A percentile compares a stretch with the other conserved stretches of the same genome.
These are phyloP conservation scores for Halesus radiatus DNA, from an alignment of 1,140 invertebrate genomes.

Conservation along the genomic window DNA sequence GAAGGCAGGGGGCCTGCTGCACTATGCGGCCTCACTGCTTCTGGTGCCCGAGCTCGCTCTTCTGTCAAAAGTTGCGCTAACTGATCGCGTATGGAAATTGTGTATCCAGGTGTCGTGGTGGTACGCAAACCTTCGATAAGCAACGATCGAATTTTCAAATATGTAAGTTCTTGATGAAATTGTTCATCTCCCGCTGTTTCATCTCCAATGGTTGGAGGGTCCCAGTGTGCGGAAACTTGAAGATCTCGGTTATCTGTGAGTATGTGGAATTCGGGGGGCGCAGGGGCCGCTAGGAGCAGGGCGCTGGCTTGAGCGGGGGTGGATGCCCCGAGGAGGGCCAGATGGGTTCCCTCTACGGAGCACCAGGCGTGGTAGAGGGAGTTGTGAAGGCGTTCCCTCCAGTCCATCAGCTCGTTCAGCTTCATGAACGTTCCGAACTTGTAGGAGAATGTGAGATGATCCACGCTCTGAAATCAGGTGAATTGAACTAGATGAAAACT, in stretches of 20 bases:
- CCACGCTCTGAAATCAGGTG: slow-evolving; percentile 78
- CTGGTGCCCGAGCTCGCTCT: neutral
- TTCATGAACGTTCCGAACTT: slow-evolving; percentile 95
- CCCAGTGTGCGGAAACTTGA: slow-evolving; percentile 72
- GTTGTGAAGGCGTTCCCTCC: slow-evolving; percentile 84
- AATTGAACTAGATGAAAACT: too few relatives aligned
- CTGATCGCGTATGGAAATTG: slow-evolving; percentile 11
- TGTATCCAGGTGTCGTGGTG: slow-evolving; percentile 43
- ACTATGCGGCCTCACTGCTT: neutral
- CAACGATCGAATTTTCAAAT: neutral
- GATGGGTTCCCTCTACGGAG: slow-evolving; percentile 83
- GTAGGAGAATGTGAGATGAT: slow-evolving; percentile 92
- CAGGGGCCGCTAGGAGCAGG: slow-evolving; percentile 58
- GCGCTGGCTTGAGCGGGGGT: slow-evolving; percentile 62
- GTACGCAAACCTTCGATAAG: neutral
- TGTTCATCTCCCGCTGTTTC: slow-evolving; percentile 74
- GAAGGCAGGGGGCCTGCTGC: slow-evolving; percentile 9
- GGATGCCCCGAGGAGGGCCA: slow-evolving; percentile 76
- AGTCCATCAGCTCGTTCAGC: slow-evolving; percentile 91
- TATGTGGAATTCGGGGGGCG: slow-evolving; percentile 63
- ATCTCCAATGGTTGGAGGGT: slow-evolving; percentile 78
- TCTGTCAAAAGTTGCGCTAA: slow-evolving; percentile 62
- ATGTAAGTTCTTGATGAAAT: slow-evolving; percentile 62
- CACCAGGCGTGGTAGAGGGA: slow-evolving; percentile 86
- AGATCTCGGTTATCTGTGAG: slow-evolving; percentile 75